Evolutionary conservation across 2,113 vertebrate genomes (phyloP).

Genomic region (Chloebia gouldiae): DNA sequence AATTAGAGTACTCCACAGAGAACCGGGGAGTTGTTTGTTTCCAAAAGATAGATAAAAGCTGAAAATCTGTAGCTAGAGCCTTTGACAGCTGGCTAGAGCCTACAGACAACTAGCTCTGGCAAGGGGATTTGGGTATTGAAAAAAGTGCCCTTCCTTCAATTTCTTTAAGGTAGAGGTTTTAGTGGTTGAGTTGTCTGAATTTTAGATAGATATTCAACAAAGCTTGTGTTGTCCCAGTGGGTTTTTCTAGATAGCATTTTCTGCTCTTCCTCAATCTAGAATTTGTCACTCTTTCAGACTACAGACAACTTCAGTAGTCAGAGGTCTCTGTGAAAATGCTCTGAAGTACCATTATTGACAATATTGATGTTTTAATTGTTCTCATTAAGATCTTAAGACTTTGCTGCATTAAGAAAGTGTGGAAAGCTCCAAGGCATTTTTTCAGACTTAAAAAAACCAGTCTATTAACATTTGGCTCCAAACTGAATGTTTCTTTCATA

Average conservation of each 20-base stretch:
- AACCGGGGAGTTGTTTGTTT: conserved; percentile 34
- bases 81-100: conserved; percentile 21
- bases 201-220: neutral
- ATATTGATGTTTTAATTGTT: conserved; percentile 36
- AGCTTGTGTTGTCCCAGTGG: neutral
- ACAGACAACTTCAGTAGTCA: neutral
- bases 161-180: neutral
- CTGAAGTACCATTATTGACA: conserved; percentile 9
- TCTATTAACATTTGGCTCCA: neutral
- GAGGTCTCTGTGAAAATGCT: neutral
- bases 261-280: neutral
- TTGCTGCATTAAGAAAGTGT: neutral
- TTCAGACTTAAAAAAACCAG: neutral
- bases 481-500: neutral
- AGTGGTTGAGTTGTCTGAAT: neutral
- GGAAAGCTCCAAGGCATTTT: neutral
- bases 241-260: neutral
- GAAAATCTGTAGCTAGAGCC: neutral
- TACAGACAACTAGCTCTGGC: neutral
- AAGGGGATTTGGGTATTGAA: neutral
- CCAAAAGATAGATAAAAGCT: conserved; percentile 23
- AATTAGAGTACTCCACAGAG: conserved; percentile 33
- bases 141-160: neutral
- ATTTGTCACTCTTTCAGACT: neutral
- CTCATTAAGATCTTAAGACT: conserved; percentile 28